Evolutionary conservation across 2,888 invertebrate species (phyloP).

Genomic region (Drosophila eohydei): DNA sequence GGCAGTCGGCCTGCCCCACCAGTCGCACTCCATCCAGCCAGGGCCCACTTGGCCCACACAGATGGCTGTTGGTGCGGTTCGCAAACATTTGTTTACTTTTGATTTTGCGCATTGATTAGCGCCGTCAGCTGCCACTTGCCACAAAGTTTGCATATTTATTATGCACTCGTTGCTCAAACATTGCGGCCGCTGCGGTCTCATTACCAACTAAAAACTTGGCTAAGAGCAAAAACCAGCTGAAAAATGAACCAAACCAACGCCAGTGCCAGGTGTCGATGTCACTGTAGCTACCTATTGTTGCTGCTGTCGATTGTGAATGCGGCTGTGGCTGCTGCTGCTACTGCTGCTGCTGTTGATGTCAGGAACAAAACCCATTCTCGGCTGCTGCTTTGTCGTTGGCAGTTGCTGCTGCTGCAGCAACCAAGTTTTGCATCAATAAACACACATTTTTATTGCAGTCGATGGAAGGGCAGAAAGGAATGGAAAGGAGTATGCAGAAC

Average conservation of each 20-base stretch:
- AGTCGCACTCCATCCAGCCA: neutral
- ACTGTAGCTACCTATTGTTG: slow-evolving; percentile 12
- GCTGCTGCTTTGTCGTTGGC: slow-evolving; percentile 2
- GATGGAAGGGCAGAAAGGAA: slow-evolving; percentile 5
- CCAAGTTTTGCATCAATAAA: slow-evolving; percentile 61
- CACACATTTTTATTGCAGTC: slow-evolving; percentile 51
- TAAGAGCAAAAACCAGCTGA: slow-evolving; percentile 48
- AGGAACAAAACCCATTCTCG: slow-evolving; percentile 4
- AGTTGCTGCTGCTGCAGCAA: slow-evolving; percentile 12
- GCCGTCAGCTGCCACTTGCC: slow-evolving; percentile 33
- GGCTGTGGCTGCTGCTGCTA: slow-evolving; percentile 6
- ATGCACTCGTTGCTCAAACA: slow-evolving; percentile 63
- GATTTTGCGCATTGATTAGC: slow-evolving; percentile 73
- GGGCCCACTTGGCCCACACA: neutral
- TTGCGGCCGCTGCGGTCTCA: slow-evolving; percentile 57
- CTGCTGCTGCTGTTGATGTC: neutral
- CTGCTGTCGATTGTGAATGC: slow-evolving; percentile 18
- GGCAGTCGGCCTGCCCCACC: neutral
- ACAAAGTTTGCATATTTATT: slow-evolving; percentile 77
- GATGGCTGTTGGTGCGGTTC: neutral
- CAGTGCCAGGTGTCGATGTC: slow-evolving; percentile 24
- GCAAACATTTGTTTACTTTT: slow-evolving; percentile 53
- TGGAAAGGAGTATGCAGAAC: slow-evolving; percentile 2
- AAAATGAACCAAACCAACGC: slow-evolving; percentile 31
- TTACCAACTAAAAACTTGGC: slow-evolving; percentile 51